A percentile compares a stretch with the other conserved stretches of the same genome.
Evolutionary conservation across 2,888 invertebrate species (phyloP).

Genomic region (Erannis defoliaria): DNA sequence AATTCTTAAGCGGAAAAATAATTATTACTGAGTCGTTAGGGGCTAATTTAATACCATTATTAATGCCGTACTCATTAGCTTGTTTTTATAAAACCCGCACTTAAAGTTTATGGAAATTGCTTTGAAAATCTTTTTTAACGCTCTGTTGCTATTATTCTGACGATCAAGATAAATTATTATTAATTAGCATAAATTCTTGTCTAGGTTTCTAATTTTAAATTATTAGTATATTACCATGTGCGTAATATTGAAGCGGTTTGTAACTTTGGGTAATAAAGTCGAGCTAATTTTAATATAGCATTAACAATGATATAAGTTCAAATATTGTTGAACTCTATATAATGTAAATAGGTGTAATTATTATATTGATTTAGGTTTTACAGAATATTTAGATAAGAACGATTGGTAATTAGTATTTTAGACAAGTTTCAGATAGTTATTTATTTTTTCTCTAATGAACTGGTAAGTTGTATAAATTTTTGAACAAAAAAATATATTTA

Average conservation of each 20-base stretch:
- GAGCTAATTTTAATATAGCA: not conserved
- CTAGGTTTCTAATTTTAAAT: not conserved
- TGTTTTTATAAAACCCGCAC: conserved; percentile 15
- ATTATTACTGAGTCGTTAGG: conserved; percentile 21
- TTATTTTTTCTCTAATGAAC: too few species aligned
- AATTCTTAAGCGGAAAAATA: conserved; percentile 26
- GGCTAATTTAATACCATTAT: conserved; percentile 26
- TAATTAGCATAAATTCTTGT: not conserved
- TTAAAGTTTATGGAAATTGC: conserved; percentile 18
- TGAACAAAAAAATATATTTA: too few species aligned
- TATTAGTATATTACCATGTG: not conserved
- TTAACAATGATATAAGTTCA: too few species aligned
- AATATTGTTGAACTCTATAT: too few species aligned
- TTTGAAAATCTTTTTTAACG: conserved; percentile 8
- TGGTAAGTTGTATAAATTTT: too few species aligned
- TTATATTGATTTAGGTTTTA: too few species aligned
- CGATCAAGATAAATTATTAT: not conserved
- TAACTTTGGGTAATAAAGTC: not conserved
- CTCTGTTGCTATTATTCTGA: not conserved
- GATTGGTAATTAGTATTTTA: too few species aligned
- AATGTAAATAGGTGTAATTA: too few species aligned
- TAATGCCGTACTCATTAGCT: conserved; percentile 23
- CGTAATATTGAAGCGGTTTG: too few species aligned
- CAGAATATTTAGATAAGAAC: too few species aligned
- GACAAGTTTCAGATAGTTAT: too few species aligned